Conservation (phyloP, 2,888 invertebrate species). For the Morpho deidamia region DNA sequence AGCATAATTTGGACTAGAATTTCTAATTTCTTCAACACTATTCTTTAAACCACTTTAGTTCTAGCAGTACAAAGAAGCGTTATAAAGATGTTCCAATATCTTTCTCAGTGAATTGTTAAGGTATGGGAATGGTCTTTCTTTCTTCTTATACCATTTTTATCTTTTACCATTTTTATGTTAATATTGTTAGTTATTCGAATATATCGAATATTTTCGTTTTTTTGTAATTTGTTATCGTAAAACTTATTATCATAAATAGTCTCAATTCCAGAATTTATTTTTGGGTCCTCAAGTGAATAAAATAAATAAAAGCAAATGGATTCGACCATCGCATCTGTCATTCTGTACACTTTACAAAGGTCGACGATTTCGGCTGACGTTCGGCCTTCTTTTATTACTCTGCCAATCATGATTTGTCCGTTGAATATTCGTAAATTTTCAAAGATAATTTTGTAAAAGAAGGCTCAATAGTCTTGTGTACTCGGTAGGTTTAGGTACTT, state of each 20-base stretch:
- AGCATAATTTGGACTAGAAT: too few relatives aligned
- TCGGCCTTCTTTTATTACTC: neutral
- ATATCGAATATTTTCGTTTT: neutral
- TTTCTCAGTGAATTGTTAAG: too few relatives aligned
- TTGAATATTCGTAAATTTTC: neutral
- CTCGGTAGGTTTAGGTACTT: too few relatives aligned
- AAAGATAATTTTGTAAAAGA: neutral
- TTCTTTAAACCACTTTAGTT: too few relatives aligned
- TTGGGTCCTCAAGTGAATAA: conserved; percentile 5
- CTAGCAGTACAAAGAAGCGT: too few relatives aligned
- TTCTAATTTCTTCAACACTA: too few relatives aligned
- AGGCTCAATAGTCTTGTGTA: too few relatives aligned
- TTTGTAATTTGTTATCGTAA: neutral
- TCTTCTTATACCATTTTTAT: too few relatives aligned
- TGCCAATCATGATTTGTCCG: neutral
- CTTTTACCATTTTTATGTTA: too few relatives aligned
- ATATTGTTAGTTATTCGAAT: too few relatives aligned
- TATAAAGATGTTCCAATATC: too few relatives aligned
- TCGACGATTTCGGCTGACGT: conserved; percentile 6
- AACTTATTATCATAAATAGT: conserved; percentile 2
- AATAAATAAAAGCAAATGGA: conserved; percentile 25
- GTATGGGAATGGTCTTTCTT: too few relatives aligned
- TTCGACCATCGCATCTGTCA: conserved; percentile 13
- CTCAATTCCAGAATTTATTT: conserved; percentile 9
- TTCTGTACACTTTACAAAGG: conserved; percentile 12